These are phyloP conservation scores for Momotus momota DNA, from an alignment of 2,797 vertebrate genomes.

Conservation along the genomic window DNA sequence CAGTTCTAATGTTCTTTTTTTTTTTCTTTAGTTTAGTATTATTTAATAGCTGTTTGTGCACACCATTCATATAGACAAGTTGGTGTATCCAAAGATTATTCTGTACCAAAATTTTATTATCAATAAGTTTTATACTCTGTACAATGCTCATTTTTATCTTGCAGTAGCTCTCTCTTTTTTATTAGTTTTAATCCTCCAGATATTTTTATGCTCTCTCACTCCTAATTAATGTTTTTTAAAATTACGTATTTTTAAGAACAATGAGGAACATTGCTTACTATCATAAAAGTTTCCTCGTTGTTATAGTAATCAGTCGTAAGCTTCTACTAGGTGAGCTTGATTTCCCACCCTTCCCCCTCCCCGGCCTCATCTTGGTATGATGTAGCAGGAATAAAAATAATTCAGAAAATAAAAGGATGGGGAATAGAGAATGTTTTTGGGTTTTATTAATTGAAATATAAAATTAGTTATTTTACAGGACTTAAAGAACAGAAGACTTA, in stretches of 20 bases:
- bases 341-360: not conserved
- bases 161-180: not conserved
- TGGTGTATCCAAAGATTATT: not conserved
- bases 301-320: not conserved
- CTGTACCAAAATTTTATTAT: not conserved
- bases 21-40: not conserved
- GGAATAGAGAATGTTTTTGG: not conserved
- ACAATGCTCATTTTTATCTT: not conserved
- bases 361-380: not conserved
- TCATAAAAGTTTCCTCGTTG: not conserved
- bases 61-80: not conserved
- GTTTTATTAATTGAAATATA: not conserved
- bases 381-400: not conserved
- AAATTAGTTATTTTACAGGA: not conserved
- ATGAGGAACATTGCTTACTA: not conserved
- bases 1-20: not conserved
- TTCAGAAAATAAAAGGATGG: not conserved
- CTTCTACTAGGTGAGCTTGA: not conserved
- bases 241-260: not conserved
- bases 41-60: not conserved
- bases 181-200: not conserved
- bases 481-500: not conserved
- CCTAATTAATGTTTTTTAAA: not conserved
- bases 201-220: not conserved
- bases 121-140: not conserved